Base-by-base conservation (phyloP, 1,140 invertebrate species). In the Cydia fagiglandana region DNA sequence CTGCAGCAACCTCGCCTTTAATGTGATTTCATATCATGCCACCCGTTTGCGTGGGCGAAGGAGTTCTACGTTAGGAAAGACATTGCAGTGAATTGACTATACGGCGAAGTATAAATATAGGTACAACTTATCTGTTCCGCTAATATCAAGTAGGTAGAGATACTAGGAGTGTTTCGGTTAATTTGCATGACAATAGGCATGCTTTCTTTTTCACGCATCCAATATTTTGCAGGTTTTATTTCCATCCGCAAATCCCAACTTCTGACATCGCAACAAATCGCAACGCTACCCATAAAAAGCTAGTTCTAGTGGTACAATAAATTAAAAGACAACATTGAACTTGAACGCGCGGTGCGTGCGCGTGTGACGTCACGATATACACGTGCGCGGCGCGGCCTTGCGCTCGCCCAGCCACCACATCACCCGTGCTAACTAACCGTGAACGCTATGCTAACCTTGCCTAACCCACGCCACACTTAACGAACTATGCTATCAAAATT, bases 251-350 rank as follows among this genome's bases (percentile, higher is more conserved):
- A 24, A 10, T 56, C n/a, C n/a, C 53, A 61, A 10, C 17, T 61
- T 61, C 53, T 20, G 53, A 56, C 17, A 53, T 53, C 15, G 50
- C 5, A 17, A 2, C 64, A 28, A 30, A 53, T 47, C 50, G 34
- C 73, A 12, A 41, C 41, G 17, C 34, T 24, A n/a, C 4, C n/a
- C 5, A 45, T 20, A 15, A 24, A 24, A 15, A 73, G 34, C 20
- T 73, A 53, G 53, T 56, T 38, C 64, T 68, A 38, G 64, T 64
- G 28, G 64, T 17, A 24, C 66, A 41, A 70, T 82, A 86, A 89
- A 89, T 89, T 87, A 89, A 90, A 88, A 87, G 86, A 79, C 86
- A 92, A 78, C 90, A 91, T 92, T 92, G 90, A 92, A 92, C 90
- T 92, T 92, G 90, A 92, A 88, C 88, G 89, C 84, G 83, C 85